Percentiles rank a stretch among this genome's conserved stretches.
Evolutionary conservation across 2,797 vertebrate genomes (phyloP).

Genomic region (Centroberyx gerrardi): DNA sequence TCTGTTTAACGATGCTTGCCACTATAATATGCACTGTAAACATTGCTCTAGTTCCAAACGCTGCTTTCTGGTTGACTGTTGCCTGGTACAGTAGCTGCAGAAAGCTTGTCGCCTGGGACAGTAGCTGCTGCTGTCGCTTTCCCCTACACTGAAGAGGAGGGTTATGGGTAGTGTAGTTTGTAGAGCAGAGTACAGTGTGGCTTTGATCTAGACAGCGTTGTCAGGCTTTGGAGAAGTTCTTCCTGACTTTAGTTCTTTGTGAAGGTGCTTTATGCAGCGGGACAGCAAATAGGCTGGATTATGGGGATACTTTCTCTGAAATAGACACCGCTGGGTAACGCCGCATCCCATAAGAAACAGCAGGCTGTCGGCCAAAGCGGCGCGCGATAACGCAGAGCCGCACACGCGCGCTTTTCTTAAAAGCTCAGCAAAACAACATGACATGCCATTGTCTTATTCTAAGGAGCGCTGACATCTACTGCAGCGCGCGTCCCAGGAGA

Average conservation of each 20-base stretch:
- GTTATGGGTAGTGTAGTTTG: slow-evolving; percentile 35
- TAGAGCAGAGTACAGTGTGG: background rate
- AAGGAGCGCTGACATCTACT: slow-evolving; percentile 59
- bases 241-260: slow-evolving; percentile 29
- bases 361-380: slow-evolving; percentile 54
- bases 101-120: background rate
- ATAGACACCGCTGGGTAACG: slow-evolving; percentile 58
- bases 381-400: slow-evolving; percentile 41
- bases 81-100: too few species aligned
- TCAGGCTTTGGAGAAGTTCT: slow-evolving; percentile 46
- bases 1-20: slow-evolving; percentile 68
- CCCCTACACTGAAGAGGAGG: background rate
- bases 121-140: slow-evolving; percentile 7
- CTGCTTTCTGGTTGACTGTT: slow-evolving; percentile 14
- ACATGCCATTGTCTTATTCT: slow-evolving; percentile 52
- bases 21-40: slow-evolving; percentile 64
- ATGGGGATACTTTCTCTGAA: slow-evolving; percentile 52
- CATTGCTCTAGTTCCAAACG: slow-evolving; percentile 43
- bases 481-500: slow-evolving; percentile 56
- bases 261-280: slow-evolving; percentile 19
- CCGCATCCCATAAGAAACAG: slow-evolving; percentile 55
- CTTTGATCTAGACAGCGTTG: slow-evolving; percentile 39
- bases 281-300: slow-evolving; percentile 53
- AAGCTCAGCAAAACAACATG: slow-evolving; percentile 72
- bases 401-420: slow-evolving; percentile 47